Evolutionary conservation across 2,113 vertebrate species (phyloP).

Genomic region (Rousettus leschenaultii): DNA sequence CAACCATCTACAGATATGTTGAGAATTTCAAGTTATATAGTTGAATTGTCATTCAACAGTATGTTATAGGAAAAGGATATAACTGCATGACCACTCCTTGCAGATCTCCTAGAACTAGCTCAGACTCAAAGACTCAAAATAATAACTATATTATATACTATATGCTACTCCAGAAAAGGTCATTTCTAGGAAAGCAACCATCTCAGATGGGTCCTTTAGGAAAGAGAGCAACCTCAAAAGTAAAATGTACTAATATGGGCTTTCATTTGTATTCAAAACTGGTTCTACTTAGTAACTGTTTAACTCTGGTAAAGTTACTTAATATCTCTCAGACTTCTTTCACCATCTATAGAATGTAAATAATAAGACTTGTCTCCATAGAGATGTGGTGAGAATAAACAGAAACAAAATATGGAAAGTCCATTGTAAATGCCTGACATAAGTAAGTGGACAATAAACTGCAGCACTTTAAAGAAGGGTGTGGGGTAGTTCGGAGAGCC

Average conservation of each 20-base stretch:
- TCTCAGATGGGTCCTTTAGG: not conserved
- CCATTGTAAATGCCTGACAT: not conserved
- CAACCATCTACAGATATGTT: not conserved
- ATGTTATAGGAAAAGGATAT: not conserved
- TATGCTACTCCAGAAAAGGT: not conserved
- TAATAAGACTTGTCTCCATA: not conserved
- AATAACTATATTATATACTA: not conserved
- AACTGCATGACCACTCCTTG: not conserved
- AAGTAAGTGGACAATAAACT: not conserved
- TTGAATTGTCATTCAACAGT: not conserved
- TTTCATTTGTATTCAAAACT: not conserved
- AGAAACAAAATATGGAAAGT: not conserved
- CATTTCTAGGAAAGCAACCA: not conserved
- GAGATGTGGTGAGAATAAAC: not conserved
- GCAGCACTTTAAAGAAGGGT: not conserved
- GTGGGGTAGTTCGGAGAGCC: fast-evolving
- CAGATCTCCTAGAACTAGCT: not conserved
- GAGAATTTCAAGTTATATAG: not conserved
- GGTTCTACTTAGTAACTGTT: not conserved
- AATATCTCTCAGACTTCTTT: not conserved
- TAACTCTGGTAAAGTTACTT: not conserved
- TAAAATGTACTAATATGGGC: not conserved
- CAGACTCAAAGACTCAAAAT: not conserved
- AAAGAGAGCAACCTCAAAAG: not conserved
- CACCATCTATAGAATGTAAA: not conserved